A percentile compares a stretch with the other conserved stretches of the same genome.
Evolutionary conservation across 2,797 vertebrate genomes (phyloP).

Genomic region (Dendrocincla tyrannina): DNA sequence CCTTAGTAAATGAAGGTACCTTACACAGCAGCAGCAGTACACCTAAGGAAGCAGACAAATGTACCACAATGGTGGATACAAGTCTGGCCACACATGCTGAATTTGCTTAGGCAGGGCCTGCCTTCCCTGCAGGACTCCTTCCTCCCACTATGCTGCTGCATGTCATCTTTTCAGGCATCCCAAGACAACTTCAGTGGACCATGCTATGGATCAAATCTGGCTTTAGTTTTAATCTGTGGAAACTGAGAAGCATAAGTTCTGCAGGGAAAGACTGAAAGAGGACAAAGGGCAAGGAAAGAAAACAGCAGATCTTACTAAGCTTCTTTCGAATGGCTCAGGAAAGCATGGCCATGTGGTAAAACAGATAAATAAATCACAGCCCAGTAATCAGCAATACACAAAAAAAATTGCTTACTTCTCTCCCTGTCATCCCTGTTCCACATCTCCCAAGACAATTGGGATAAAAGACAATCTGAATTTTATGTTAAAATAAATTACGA

Average conservation of each 20-base stretch:
- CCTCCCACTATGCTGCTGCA: background rate
- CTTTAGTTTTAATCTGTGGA: background rate
- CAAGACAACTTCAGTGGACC: background rate
- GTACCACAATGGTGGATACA: rapidly evolving
- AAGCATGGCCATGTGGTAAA: background rate
- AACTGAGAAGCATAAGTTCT: background rate
- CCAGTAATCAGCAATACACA: background rate
- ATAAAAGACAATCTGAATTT: background rate
- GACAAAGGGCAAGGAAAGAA: background rate
- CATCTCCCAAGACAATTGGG: background rate
- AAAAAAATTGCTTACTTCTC: background rate
- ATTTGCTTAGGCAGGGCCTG: background rate
- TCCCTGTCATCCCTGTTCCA: background rate
- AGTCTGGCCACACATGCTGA: background rate
- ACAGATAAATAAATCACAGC: background rate
- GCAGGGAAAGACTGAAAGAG: background rate
- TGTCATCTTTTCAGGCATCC: background rate
- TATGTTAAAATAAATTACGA: background rate
- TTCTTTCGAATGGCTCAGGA: background rate
- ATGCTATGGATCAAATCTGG: background rate
- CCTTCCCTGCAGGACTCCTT: background rate
- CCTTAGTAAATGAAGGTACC: background rate
- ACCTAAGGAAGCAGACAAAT: background rate
- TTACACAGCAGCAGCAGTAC: background rate
- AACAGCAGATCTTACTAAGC: background rate